Conservation (phyloP, 2,797 vertebrate genomes). For the Microctenopoma lineatum region DNA sequence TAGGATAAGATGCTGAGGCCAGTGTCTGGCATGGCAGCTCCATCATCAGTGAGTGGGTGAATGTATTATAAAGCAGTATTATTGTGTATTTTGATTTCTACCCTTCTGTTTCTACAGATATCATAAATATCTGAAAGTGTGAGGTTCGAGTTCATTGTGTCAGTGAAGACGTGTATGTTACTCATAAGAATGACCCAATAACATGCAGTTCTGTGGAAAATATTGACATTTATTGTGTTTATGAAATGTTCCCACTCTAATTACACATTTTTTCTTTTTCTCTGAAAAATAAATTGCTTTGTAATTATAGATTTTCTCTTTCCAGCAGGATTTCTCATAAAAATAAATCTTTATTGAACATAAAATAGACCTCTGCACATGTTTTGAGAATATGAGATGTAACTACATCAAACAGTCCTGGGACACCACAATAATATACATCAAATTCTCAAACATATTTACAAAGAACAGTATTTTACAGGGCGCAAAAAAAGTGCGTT, state of each 20-base stretch:
- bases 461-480: constrained; percentile 3
- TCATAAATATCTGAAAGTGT: too few species aligned
- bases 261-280: constrained; percentile 23
- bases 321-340: constrained; percentile 22
- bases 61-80: too few species aligned
- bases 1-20: too few species aligned
- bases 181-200: too few species aligned
- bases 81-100: too few species aligned
- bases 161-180: too few species aligned
- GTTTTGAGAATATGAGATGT: constrained; percentile 19
- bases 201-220: too few species aligned
- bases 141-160: too few species aligned
- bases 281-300: constrained; percentile 10
- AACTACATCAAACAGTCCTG: background rate
- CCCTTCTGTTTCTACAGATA: too few species aligned
- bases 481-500: constrained; percentile 46
- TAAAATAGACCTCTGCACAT: constrained; percentile 48
- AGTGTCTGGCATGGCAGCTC: too few species aligned
- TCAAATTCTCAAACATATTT: constrained; percentile 22
- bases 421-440: constrained; percentile 20
- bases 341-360: constrained; percentile 38
- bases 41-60: too few species aligned
- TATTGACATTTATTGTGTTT: constrained; percentile 54
- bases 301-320: background rate
- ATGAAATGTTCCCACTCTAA: constrained; percentile 12